Percentiles rank a stretch among this genome's conserved stretches.
Conservation (phyloP, 2,113 vertebrate species). For the Scophthalmus maximus region DNA sequence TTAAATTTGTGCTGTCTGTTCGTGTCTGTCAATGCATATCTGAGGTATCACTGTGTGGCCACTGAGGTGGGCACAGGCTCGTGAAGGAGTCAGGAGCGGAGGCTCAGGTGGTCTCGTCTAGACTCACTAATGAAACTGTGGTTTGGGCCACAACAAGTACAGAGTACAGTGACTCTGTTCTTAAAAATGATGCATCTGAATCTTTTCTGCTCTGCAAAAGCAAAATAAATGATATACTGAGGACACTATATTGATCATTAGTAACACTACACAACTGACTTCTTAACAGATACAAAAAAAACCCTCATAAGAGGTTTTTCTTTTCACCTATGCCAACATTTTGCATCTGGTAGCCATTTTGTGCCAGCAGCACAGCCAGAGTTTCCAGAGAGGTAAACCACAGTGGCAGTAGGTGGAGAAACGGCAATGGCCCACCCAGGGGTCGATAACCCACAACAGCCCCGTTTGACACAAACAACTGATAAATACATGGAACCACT, state of each 20-base stretch:
- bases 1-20: constrained; percentile 23
- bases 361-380: constrained; percentile 73
- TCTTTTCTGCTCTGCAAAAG: background rate
- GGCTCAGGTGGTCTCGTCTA: constrained; percentile 75
- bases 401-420: constrained; percentile 76
- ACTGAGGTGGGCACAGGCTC: constrained; percentile 54
- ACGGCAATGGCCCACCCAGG: constrained; percentile 77
- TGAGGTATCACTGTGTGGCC: constrained; percentile 27
- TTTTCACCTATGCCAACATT: constrained; percentile 51
- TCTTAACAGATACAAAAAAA: constrained; percentile 7
- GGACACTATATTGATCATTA: background rate
- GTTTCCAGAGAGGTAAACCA: constrained; percentile 79
- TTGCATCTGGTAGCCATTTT: constrained; percentile 74
- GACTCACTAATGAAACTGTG: constrained; percentile 79
- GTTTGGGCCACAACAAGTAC: constrained; percentile 57
- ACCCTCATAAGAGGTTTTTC: constrained; percentile 15
- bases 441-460: constrained; percentile 66
- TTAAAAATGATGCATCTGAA: constrained; percentile 2
- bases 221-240: no score
- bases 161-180: constrained; percentile 11
- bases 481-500: constrained; percentile 47
- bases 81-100: constrained; percentile 52
- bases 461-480: constrained; percentile 62
- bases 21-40: constrained; percentile 28
- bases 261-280: background rate